Base-by-base conservation (phyloP, 2,113 vertebrate genomes). In the Eublepharis macularius region DNA sequence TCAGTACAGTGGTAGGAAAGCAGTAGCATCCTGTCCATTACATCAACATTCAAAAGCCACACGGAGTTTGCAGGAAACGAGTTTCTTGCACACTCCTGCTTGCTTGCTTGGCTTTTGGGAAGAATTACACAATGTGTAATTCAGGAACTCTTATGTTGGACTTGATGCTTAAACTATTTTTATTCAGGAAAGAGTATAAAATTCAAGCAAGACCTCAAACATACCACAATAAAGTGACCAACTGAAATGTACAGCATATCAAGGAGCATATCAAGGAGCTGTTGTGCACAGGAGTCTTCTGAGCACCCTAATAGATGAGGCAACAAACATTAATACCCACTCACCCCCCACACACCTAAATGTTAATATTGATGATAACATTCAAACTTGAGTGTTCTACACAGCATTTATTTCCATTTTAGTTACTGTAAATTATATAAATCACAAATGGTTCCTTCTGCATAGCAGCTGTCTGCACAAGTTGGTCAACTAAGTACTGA, bases 371-470 rank as follows among this genome's bases (percentile, higher is more conserved):
- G 76, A 93, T 84, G 66, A 93, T 95, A 90, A 90, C 92, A 96
- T 79, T 84, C 81, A 95, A 91, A 88, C 86, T 83, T 81, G 82
- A 54, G 88, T 91, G 85, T 63, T 95, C 93, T 94, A 94, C 89
- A 92, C 87, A 94, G 93, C 80, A 72, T 97, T 97, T 96, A 94
- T 97, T 97, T 94, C 92, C 57, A 94, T 88, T 90, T 89, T 94
- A 78, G 83, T 94, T 89, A 95, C 89, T 91, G 93, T 94, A 95
- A 96, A 95, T 96, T 91, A 90, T 94, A 94, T 92, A 95, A 96
- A 96, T 94, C 94, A 95, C 66, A 90, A 93, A 94, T 90, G 92
- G 83, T 91, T 94, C 80, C 90, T 93, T 89, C 93, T 89, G 81
- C 92, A 94, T 93, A 91, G 91, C 85, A 91, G 90, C 45, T 92